These are phyloP conservation scores for Trichechus manatus DNA, from an alignment of 2,113 vertebrate genomes.

Conservation along the genomic window DNA sequence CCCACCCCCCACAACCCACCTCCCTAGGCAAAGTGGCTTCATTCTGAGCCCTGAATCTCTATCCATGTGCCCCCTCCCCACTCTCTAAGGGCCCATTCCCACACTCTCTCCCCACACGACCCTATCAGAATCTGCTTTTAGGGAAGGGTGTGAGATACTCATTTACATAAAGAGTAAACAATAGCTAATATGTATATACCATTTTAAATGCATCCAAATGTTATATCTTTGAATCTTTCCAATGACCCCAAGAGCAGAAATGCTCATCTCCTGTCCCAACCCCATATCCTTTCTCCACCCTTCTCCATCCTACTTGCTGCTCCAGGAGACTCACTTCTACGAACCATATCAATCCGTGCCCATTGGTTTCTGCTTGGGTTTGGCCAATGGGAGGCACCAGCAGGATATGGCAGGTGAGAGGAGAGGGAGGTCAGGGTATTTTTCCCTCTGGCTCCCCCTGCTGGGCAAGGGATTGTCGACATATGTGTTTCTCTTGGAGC, in stretches of 20 bases:
- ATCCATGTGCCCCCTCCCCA: neutral
- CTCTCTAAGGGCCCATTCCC: neutral
- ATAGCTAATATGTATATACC: neutral
- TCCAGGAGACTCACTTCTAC: neutral
- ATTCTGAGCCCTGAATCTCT: neutral
- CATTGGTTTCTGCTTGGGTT: neutral
- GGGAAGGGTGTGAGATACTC: neutral
- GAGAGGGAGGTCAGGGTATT: neutral
- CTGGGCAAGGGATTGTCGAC: neutral
- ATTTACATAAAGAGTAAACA: neutral
- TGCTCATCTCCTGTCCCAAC: neutral
- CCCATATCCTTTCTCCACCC: neutral
- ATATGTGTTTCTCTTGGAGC: neutral
- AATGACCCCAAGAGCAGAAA: neutral
- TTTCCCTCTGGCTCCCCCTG: neutral
- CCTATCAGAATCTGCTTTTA: slow-evolving; percentile 1
- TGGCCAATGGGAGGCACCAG: neutral
- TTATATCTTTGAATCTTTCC: neutral
- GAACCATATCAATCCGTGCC: neutral
- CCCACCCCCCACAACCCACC: neutral
- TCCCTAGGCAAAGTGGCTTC: neutral
- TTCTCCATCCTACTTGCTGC: neutral
- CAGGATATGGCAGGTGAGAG: neutral
- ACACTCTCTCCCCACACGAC: neutral
- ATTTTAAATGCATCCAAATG: neutral